phyloP scores from a whole-genome alignment of 2,797 vertebrate genomes.

The Meriones psammophilus region DNA sequence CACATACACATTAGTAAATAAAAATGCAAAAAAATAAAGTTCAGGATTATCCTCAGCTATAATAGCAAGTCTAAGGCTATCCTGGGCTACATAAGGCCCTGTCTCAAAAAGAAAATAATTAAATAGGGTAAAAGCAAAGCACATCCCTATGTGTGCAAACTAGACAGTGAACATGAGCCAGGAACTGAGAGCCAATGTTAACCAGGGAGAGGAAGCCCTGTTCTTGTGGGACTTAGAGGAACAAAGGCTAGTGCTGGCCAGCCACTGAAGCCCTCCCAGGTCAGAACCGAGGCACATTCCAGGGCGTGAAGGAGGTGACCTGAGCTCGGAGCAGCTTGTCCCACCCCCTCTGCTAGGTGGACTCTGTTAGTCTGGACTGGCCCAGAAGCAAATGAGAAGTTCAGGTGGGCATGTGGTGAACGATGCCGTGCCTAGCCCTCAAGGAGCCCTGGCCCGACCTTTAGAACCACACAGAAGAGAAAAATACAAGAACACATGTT shows the following conservation, averaged over 20 bases:
- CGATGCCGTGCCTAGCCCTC: background rate
- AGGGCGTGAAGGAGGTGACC: background rate
- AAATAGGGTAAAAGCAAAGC: background rate
- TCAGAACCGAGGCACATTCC: background rate
- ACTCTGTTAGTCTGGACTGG: background rate
- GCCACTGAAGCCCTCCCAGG: too few relatives aligned
- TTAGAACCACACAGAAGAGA: background rate
- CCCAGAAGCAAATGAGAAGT: background rate
- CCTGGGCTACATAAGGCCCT: background rate
- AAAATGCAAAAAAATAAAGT: background rate
- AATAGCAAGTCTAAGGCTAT: background rate
- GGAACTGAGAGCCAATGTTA: background rate
- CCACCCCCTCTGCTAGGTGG: background rate
- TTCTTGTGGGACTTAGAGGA: background rate
- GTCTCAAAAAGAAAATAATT: constrained; percentile 37
- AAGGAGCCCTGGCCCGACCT: background rate
- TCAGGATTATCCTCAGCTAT: background rate
- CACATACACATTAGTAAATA: background rate
- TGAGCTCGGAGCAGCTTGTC: background rate
- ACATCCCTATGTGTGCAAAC: background rate
- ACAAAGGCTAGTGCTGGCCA: background rate
- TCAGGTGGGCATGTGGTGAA: background rate
- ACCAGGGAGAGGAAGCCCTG: background rate
- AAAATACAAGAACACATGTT: background rate
- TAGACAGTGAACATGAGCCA: background rate